Percentiles rank a stretch among this genome's conserved stretches.
Conservation (phyloP, 2,113 vertebrate species). For the Cygnus buccinator region DNA sequence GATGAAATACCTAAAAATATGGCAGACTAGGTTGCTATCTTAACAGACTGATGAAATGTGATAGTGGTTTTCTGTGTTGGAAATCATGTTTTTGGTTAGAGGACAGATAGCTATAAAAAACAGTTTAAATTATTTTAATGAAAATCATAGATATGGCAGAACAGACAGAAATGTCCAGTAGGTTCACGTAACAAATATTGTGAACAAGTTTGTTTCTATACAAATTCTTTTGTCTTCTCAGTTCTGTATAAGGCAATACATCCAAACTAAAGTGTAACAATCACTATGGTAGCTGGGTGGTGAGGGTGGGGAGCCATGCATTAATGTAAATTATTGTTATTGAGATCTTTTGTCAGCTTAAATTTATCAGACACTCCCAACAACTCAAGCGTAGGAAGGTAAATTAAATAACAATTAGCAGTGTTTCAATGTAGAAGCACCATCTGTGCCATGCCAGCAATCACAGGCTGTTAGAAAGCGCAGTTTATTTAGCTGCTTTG, state of each 20-base stretch:
- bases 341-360: background rate
- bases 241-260: background rate
- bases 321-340: background rate
- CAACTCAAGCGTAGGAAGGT: background rate
- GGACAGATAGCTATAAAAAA: background rate
- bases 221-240: background rate
- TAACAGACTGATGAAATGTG: background rate
- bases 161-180: background rate
- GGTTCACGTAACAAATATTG: background rate
- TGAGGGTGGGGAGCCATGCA: background rate
- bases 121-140: background rate
- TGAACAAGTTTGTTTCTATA: background rate
- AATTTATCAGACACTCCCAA: background rate
- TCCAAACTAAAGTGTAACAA: background rate
- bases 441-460: background rate
- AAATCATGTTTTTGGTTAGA: background rate
- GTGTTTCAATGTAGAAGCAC: background rate
- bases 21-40: background rate
- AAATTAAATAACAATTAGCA: slow-evolving; percentile 19
- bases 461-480: background rate
- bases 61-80: background rate
- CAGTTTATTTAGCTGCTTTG: background rate
- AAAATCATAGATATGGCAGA: background rate
- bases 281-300: background rate
- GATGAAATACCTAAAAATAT: background rate